Percentiles rank a stretch among this genome's conserved stretches.
These are phyloP conservation scores for Cephalopachus bancanus DNA, from an alignment of 2,797 vertebrate genomes.

Conservation along the genomic window DNA sequence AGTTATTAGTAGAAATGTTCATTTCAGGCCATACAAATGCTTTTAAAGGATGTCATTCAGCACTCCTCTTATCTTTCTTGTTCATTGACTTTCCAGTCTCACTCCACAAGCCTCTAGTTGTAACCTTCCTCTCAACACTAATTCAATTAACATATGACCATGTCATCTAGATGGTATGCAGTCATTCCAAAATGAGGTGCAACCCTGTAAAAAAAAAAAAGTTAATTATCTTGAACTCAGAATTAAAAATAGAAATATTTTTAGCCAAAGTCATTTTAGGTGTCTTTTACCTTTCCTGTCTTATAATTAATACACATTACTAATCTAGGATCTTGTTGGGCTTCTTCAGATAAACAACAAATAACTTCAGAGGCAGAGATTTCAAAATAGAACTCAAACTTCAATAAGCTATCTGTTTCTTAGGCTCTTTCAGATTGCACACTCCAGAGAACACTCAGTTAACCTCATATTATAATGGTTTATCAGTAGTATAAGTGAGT, in stretches of 20 bases:
- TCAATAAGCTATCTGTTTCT: not conserved
- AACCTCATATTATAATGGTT: not conserved
- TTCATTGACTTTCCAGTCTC: conserved; percentile 96
- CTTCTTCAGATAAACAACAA: conserved; percentile 23
- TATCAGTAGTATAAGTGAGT: not conserved
- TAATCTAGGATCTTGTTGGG: conserved; percentile 36
- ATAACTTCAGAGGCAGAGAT: not conserved
- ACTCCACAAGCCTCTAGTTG: conserved; percentile 97
- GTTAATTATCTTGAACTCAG: conserved; percentile 58
- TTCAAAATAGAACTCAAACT: not conserved
- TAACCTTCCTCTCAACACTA: conserved; percentile 95
- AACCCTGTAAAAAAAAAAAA: conserved; percentile 91
- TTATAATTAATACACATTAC: conserved; percentile 29
- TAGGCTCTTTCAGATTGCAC: not conserved
- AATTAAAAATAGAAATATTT: conserved; percentile 58
- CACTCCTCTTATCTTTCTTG: conserved; percentile 93
- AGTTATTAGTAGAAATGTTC: not conserved
- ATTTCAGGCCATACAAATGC: not conserved
- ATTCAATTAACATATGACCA: conserved; percentile 98
- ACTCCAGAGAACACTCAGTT: not conserved
- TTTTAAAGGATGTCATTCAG: not conserved
- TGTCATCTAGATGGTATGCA: conserved; percentile 98
- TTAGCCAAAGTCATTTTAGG: conserved; percentile 8
- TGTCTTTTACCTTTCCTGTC: not conserved
- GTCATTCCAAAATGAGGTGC: conserved; percentile 99